phyloP scores from a whole-genome alignment of 2,113 vertebrate genomes.

The Patagioenas fasciata region DNA sequence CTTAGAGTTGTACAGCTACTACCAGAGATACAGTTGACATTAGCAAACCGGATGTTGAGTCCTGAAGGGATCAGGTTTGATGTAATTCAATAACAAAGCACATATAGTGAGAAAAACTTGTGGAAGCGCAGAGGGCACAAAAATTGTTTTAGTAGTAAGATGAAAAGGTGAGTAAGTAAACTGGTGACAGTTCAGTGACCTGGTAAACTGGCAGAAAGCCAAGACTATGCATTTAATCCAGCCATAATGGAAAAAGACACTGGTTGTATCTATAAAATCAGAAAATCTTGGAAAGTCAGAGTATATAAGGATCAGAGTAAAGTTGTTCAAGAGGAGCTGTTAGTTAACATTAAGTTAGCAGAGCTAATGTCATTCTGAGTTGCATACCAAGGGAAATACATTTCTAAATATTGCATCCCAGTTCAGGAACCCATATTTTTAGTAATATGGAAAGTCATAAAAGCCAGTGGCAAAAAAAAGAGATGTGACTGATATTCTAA shows the following conservation, averaged over 20 bases:
- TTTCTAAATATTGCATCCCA: background rate
- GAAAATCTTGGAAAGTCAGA: background rate
- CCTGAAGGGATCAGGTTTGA: background rate
- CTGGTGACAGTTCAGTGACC: background rate
- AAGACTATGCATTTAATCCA: background rate
- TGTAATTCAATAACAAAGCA: background rate
- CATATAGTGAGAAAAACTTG: fast-evolving
- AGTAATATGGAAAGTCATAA: background rate
- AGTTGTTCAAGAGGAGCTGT: background rate
- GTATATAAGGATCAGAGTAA: background rate
- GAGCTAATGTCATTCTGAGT: background rate
- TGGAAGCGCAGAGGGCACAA: background rate
- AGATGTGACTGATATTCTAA: background rate
- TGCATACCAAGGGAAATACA: background rate
- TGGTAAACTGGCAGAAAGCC: background rate
- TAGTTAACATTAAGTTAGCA: background rate
- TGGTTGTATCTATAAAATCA: background rate
- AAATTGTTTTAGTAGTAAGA: background rate
- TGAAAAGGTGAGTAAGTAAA: background rate
- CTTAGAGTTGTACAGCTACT: background rate
- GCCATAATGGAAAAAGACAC: background rate
- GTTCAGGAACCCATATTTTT: background rate
- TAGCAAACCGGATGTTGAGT: background rate
- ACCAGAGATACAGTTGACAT: background rate
- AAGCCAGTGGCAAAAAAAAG: background rate